These are phyloP conservation scores for Drosophila guanche DNA, from an alignment of 1,140 invertebrate species.

Conservation along the genomic window DNA sequence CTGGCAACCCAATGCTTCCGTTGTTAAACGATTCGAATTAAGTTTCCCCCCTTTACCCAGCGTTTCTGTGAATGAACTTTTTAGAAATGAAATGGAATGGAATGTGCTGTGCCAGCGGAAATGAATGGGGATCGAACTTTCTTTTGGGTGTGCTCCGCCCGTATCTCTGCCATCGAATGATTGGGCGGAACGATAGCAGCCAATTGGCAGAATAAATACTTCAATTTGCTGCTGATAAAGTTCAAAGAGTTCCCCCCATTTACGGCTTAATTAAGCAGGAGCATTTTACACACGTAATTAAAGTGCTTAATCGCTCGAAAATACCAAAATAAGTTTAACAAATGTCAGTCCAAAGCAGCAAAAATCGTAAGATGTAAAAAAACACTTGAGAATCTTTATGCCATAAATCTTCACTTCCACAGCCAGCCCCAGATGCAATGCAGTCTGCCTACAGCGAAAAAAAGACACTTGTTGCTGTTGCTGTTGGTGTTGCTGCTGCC, in stretches of 20 bases:
- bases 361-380: slow-evolving; percentile 34
- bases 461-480: slow-evolving; percentile 66
- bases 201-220: slow-evolving; percentile 5
- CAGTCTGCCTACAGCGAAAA: slow-evolving; percentile 13
- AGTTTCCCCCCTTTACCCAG: slow-evolving; percentile 51
- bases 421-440: slow-evolving; percentile 10
- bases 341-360: slow-evolving; percentile 52
- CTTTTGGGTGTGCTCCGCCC: slow-evolving; percentile 48
- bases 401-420: slow-evolving; percentile 67
- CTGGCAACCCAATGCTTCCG: slow-evolving; percentile 66
- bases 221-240: slow-evolving; percentile 5
- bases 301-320: slow-evolving; percentile 23
- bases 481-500: slow-evolving; percentile 9
- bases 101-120: slow-evolving; percentile 67
- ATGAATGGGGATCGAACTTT: slow-evolving; percentile 65
- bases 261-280: slow-evolving; percentile 33
- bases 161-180: background rate
- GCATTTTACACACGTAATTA: slow-evolving; percentile 44
- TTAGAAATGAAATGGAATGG: slow-evolving; percentile 59
- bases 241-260: background rate
- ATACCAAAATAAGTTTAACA: slow-evolving; percentile 56
- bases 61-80: slow-evolving; percentile 62
- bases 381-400: slow-evolving; percentile 52
- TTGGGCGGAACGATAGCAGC: too few relatives aligned
- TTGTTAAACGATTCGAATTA: slow-evolving; percentile 79